Base-by-base conservation (phyloP, 2,113 vertebrate genomes). In the Prunella himalayana region DNA sequence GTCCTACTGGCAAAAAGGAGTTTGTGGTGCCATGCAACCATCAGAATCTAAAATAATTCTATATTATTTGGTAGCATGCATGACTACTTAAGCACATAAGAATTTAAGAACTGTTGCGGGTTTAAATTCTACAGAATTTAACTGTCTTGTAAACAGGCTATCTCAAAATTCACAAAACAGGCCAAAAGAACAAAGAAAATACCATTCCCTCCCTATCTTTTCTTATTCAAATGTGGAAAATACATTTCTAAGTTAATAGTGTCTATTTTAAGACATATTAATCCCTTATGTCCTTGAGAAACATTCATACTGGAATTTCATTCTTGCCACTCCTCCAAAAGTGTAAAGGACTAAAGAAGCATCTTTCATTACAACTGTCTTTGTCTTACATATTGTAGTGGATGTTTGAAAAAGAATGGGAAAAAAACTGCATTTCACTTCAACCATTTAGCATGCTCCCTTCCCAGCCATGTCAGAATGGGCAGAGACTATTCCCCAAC, bases 211-310 rank as follows among this genome's bases (percentile, higher is more conserved):
- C 18, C 16, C 65, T 50, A 64, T 28, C 37, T 68, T 78, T 89
- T 79, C 54, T 70, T 25, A 77, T 17, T 86, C 47, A 75, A 88
- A 83, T 3, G 44, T 82, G 64, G 81, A 77, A 90, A 94, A 88
- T 23, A 31, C 47, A 68, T 89, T 91, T 77, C 64, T 53, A 71
- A 81, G 25, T 20, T 45, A 70, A 85, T 20, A 4, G 44, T 42
- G 59, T 64, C 76, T 92, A 88, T 81, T 96, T 95, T 86, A 86
- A 93, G 69, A 71, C 23, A 42, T 28, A 71, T 27, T 88, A 88
- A 93, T 95, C 61, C 71, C 90, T 80, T 53, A 64, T 65, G 70
- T 54, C 82, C 88, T 77, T 88, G 76, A 92, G 76, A 90, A 90
- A 63, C 24, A 86, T 51, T 92, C 72, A 78, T 39, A 14, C 35